These are phyloP conservation scores for Acanthopagrus latus DNA, from an alignment of 2,797 vertebrate species.

Conservation along the genomic window DNA sequence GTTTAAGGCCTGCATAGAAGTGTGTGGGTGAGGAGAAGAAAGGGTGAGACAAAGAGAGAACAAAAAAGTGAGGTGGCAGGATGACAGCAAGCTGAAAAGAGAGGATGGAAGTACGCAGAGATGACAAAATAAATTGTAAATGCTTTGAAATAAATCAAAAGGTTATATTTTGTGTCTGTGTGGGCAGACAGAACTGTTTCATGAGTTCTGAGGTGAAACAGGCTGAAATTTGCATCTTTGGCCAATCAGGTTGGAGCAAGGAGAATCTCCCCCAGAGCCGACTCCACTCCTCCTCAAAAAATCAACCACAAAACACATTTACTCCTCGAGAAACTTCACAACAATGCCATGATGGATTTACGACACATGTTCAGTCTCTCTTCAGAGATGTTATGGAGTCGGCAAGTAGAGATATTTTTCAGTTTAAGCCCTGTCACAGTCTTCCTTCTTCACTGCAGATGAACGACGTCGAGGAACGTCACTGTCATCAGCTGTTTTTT, in stretches of 20 bases:
- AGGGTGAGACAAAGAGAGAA: not conserved
- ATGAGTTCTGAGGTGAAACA: not conserved
- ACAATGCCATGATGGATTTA: constrained; percentile 17
- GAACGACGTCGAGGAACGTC: too few relatives aligned
- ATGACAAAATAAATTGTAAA: not conserved
- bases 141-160: too few relatives aligned
- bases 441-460: not conserved
- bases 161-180: not conserved
- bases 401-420: not conserved
- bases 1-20: not conserved
- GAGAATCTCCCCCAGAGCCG: not conserved
- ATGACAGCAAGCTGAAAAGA: not conserved
- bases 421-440: constrained; percentile 5
- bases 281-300: not conserved
- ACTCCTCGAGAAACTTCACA: constrained; percentile 8
- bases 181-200: not conserved
- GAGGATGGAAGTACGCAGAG: not conserved
- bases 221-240: not conserved
- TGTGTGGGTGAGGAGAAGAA: not conserved
- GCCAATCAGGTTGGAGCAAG: not conserved
- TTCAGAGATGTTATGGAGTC: not conserved
- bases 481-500: not conserved
- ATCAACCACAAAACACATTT: constrained; percentile 10
- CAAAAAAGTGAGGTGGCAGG: not conserved
- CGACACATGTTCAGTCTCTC: not conserved